A percentile compares a stretch with the other conserved stretches of the same genome.
Evolutionary conservation across 2,113 vertebrate species (phyloP).

Genomic region (Neodon shergylaensis): DNA sequence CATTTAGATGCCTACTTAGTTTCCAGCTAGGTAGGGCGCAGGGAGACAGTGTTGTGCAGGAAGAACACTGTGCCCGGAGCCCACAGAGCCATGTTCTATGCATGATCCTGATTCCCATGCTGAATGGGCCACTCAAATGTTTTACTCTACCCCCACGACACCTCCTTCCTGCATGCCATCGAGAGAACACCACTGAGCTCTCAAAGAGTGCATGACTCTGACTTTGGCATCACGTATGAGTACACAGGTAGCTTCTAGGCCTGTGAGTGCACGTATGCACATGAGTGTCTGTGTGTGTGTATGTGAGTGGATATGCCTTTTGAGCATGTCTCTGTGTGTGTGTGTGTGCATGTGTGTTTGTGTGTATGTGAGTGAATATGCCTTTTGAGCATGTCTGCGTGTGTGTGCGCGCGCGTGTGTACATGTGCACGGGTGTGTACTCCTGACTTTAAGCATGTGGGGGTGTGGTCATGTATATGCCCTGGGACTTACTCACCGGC

Average conservation of each 20-base stretch:
- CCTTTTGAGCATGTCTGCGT: no score
- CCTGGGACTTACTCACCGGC: conserved; percentile 87
- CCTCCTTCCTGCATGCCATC: background rate
- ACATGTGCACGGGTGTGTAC: background rate
- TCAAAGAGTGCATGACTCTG: background rate
- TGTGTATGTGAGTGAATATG: no score
- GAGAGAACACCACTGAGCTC: background rate
- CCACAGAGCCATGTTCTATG: background rate
- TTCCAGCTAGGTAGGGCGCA: background rate
- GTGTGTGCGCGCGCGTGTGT: background rate
- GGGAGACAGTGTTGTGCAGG: background rate
- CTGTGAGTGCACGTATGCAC: background rate
- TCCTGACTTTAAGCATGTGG: fast-evolving
- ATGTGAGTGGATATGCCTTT: background rate
- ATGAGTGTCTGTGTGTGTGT: background rate
- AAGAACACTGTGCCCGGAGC: background rate
- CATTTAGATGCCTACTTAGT: background rate
- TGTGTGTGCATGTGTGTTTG: no score
- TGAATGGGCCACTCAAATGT: background rate
- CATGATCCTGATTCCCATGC: background rate
- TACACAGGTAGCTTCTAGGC: background rate
- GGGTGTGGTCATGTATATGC: fast-evolving
- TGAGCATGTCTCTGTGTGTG: background rate
- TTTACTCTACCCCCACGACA: background rate
- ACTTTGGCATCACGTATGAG: background rate